Percentiles rank a stretch among this genome's conserved stretches.
Evolutionary conservation across 2,797 vertebrate species (phyloP).

Genomic region (Hippopotamyrus pictus): DNA sequence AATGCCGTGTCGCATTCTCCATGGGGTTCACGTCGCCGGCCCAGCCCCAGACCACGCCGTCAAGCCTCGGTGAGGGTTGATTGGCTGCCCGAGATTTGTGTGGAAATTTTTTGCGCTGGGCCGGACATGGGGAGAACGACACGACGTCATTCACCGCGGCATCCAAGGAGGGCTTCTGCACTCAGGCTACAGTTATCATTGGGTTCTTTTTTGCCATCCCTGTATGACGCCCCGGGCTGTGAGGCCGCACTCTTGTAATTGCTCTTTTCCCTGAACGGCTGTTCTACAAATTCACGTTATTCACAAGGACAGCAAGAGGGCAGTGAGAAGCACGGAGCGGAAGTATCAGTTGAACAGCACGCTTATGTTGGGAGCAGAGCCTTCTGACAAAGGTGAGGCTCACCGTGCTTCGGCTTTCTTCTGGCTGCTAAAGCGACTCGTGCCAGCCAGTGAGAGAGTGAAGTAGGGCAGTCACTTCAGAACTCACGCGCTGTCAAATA

Average conservation of each 20-base stretch:
- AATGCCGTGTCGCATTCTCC: not conserved
- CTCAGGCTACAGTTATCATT: not conserved
- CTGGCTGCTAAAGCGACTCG: not conserved
- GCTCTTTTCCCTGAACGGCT: not conserved
- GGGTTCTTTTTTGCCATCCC: not conserved
- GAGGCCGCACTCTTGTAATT: not conserved
- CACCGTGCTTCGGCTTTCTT: not conserved
- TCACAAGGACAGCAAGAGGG: not conserved
- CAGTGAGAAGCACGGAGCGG: not conserved
- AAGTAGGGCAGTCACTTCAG: not conserved
- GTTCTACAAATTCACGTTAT: not conserved
- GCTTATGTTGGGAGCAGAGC: not conserved
- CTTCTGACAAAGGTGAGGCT: not conserved
- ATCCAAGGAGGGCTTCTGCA: not conserved
- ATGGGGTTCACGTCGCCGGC: not conserved
- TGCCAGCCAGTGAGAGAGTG: not conserved
- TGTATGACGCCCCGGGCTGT: not conserved
- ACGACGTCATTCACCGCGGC: not conserved
- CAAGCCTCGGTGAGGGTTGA: not conserved
- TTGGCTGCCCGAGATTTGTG: not conserved
- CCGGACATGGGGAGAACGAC: not conserved
- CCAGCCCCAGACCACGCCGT: not conserved
- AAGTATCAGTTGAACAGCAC: not conserved
- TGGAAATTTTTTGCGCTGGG: not conserved
- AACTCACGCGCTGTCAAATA: not conserved